phyloP scores from a whole-genome alignment of 2,113 vertebrate species.

The Callionymus lyra region DNA sequence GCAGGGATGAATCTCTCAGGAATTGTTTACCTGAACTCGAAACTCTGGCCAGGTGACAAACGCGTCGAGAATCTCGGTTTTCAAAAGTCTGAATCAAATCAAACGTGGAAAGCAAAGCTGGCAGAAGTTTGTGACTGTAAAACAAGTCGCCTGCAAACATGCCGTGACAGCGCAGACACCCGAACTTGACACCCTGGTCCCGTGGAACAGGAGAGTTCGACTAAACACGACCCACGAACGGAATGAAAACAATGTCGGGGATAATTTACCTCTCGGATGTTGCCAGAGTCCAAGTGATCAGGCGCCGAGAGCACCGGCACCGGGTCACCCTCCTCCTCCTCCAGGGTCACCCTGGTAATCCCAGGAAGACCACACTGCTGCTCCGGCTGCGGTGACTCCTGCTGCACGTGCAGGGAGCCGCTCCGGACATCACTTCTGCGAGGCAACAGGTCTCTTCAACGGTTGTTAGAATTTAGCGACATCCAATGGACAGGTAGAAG shows the following conservation, averaged over 20 bases:
- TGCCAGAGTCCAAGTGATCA: slow-evolving; percentile 35
- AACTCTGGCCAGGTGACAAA: slow-evolving; percentile 27
- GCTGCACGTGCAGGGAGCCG: slow-evolving; percentile 55
- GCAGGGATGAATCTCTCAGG: not conserved
- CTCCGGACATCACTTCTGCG: slow-evolving; percentile 51
- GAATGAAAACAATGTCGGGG: slow-evolving; percentile 44
- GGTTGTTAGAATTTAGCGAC: slow-evolving; percentile 34
- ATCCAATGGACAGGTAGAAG: slow-evolving; percentile 14
- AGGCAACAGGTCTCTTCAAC: slow-evolving; percentile 16
- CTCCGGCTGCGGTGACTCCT: slow-evolving; percentile 64
- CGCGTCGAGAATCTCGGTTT: slow-evolving; percentile 13
- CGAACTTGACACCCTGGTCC: slow-evolving; percentile 38
- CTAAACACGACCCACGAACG: slow-evolving; percentile 26
- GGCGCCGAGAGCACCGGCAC: slow-evolving; percentile 24
- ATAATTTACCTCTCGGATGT: slow-evolving; percentile 25
- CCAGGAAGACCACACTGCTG: slow-evolving; percentile 72
- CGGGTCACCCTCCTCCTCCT: slow-evolving; percentile 42
- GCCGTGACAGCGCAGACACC: slow-evolving; percentile 35
- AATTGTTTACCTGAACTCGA: slow-evolving; percentile 20
- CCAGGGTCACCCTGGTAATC: slow-evolving; percentile 57
- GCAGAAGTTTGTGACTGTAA: slow-evolving; percentile 32
- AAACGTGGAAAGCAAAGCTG: slow-evolving; percentile 26
- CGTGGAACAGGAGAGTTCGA: slow-evolving; percentile 31
- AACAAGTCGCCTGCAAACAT: slow-evolving; percentile 42
- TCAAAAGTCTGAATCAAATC: slow-evolving; percentile 20